A percentile compares a stretch with the other conserved stretches of the same genome.
These are phyloP conservation scores for Meta bourneti DNA, from an alignment of 2,888 invertebrate species.

Conservation along the genomic window DNA sequence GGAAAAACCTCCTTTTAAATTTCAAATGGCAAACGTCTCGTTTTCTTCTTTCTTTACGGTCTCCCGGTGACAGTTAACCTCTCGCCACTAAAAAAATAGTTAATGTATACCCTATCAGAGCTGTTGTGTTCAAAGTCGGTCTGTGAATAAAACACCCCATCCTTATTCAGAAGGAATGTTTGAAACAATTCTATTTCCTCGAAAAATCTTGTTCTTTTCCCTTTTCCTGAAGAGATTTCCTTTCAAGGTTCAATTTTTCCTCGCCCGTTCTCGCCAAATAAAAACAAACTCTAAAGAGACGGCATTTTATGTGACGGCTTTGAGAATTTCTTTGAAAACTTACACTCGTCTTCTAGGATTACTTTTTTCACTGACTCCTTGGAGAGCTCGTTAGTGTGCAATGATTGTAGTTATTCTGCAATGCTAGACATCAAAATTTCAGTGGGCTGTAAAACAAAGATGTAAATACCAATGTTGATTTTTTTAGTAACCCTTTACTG, in stretches of 20 bases:
- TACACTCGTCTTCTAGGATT: not conserved
- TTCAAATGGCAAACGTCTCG: not conserved
- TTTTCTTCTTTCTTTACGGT: not conserved
- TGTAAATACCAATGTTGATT: too few species aligned
- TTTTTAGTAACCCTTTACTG: too few species aligned
- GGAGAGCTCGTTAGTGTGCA: not conserved
- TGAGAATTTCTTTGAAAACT: constrained; percentile 13
- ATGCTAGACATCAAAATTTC: not conserved
- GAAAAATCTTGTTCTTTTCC: not conserved
- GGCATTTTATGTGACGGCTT: not conserved
- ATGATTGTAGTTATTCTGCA: not conserved
- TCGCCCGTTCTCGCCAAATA: not conserved
- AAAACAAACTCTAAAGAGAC: not conserved
- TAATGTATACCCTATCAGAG: not conserved
- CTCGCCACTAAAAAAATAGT: not conserved
- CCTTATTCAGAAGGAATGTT: not conserved
- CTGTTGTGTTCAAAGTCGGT: not conserved
- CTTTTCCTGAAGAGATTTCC: constrained; percentile 5
- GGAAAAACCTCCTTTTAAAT: not conserved
- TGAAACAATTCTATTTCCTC: constrained; percentile 31
- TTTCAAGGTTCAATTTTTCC: constrained; percentile 17
- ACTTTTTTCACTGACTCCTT: not conserved
- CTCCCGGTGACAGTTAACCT: not conserved
- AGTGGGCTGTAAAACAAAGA: not conserved
- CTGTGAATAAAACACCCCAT: not conserved